Conservation (phyloP, 2,888 invertebrate genomes). For the Diachrysia chrysitis region DNA sequence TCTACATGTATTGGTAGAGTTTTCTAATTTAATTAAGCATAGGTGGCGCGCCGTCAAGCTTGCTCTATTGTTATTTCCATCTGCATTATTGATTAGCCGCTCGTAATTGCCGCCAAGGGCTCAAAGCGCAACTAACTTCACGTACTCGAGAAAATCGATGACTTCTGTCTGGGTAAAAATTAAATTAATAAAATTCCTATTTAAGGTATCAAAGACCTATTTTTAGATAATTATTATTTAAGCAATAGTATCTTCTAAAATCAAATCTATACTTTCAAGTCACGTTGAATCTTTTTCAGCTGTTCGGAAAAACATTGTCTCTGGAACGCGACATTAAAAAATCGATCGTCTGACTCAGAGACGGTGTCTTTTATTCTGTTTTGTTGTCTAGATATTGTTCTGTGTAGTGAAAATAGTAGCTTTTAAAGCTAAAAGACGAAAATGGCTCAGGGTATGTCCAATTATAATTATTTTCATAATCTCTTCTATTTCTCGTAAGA, state of each 20-base stretch:
- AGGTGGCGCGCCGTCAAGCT: slow-evolving; percentile 36
- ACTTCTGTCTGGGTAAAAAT: slow-evolving; percentile 31
- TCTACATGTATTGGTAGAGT: not conserved
- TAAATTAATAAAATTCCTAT: slow-evolving; percentile 16
- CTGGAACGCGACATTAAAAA: slow-evolving; percentile 59
- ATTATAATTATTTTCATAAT: slow-evolving; percentile 18
- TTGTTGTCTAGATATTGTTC: slow-evolving; percentile 38
- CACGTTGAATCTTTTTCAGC: not conserved
- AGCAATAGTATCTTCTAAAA: not conserved
- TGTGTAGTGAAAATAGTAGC: slow-evolving; percentile 36
- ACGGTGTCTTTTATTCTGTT: slow-evolving; percentile 62
- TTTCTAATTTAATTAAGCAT: slow-evolving; percentile 53
- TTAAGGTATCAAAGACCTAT: not conserved
- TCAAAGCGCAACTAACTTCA: slow-evolving; percentile 45
- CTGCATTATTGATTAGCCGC: slow-evolving; percentile 63
- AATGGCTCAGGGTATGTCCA: slow-evolving; percentile 82
- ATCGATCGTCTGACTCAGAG: slow-evolving; percentile 67
- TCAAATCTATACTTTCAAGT: not conserved
- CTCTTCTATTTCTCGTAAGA: not conserved
- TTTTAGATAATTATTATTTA: not conserved
- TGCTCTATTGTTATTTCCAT: slow-evolving; percentile 34
- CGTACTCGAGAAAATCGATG: slow-evolving; percentile 22
- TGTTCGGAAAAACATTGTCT: slow-evolving; percentile 8
- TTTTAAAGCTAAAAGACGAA: slow-evolving; percentile 46
- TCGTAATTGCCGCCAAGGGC: slow-evolving; percentile 67